Evolutionary conservation across 2,888 invertebrate species (phyloP), one percentile per base, ranked within the genome.

Genomic region (Brachyptera putata): DNA sequence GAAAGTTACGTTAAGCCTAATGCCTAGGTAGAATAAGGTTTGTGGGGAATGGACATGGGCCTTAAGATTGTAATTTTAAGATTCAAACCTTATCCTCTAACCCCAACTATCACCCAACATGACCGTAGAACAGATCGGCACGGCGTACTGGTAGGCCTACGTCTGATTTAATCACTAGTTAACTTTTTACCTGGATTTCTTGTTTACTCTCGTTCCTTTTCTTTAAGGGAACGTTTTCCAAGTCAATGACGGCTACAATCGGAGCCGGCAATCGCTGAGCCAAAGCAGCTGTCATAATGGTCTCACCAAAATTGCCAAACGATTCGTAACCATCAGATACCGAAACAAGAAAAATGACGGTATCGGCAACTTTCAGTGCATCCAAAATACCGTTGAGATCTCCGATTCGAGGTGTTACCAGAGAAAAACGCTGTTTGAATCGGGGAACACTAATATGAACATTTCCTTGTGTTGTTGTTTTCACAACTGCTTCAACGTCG

Each of bases 391-490:
- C 84, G 72, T 88, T 83, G 41, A 92, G 82, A 74, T 91, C 85
- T 16, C 86, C 86, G 16, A 81, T 73, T 63, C 85, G 83, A 13
- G 94, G 91, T 7, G 83, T 77, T 36, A 92, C 76, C 68, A 96
- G 86, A 0, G 91, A 84, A 72, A 90, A 91, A n/a, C 91, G 80
- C 72, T 95, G 91, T 72, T 95, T 93, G 72, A 95, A 91, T 65
- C 91, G 82, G 11, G 91, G 88, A 64, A 91, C 71, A 67, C 91
- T 91, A 63, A 95, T 79, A 71, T 95, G 91, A 11, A 84, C 77
- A 24, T 87, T 78, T 16, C 88, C 89, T 70, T 83, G 83, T 46
- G 80, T 72, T 64, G 86, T 85, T 58, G 77, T 77, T 13, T 80
- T 79, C 21, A 89, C 77, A n/a, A 79, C 74, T 14, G 86, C 82